Conservation (phyloP, 2,888 invertebrate genomes). For the Micoletzkya japonica region DNA sequence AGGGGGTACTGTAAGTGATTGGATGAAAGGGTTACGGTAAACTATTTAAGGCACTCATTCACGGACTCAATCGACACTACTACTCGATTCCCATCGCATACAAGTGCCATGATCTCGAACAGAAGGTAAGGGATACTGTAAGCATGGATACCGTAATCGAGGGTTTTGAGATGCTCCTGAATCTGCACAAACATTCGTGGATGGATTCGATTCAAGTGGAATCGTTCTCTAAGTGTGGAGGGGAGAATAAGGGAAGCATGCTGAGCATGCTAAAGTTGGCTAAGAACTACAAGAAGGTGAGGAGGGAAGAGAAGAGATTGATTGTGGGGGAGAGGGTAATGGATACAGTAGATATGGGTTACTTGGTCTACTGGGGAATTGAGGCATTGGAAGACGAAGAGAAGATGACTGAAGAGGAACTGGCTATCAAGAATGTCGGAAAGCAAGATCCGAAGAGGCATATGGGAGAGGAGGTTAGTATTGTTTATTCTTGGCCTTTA, state of each 20-base stretch:
- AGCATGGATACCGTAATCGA: neutral
- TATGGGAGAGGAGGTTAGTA: slow-evolving; percentile 82
- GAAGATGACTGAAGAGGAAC: slow-evolving; percentile 97
- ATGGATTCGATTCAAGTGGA: slow-evolving; percentile 86
- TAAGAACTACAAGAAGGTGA: slow-evolving; percentile 88
- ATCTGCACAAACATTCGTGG: slow-evolving; percentile 98
- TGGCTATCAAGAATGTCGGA: slow-evolving; percentile 98
- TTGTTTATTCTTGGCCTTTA: too few relatives aligned
- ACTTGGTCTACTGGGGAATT: neutral
- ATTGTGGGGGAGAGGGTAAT: too few relatives aligned
- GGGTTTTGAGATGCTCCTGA: slow-evolving; percentile 80
- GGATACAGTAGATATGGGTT: neutral
- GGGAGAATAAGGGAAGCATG: slow-evolving; percentile 88
- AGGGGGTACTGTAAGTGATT: neutral
- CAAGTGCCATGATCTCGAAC: slow-evolving; percentile 95
- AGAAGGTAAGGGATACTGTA: slow-evolving; percentile 72
- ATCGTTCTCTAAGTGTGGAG: slow-evolving; percentile 86
- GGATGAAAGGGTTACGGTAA: neutral
- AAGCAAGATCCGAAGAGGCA: slow-evolving; percentile 94
- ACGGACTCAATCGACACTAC: slow-evolving; percentile 96
- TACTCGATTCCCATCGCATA: slow-evolving; percentile 99
- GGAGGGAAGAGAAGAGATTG: neutral
- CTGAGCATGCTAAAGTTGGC: slow-evolving; percentile 94
- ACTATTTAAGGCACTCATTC: slow-evolving; percentile 79
- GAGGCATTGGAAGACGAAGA: slow-evolving; percentile 95